A percentile compares a stretch with the other conserved stretches of the same genome.
phyloP scores from a whole-genome alignment of 2,888 invertebrate genomes.

The Drosophila ochracea region DNA sequence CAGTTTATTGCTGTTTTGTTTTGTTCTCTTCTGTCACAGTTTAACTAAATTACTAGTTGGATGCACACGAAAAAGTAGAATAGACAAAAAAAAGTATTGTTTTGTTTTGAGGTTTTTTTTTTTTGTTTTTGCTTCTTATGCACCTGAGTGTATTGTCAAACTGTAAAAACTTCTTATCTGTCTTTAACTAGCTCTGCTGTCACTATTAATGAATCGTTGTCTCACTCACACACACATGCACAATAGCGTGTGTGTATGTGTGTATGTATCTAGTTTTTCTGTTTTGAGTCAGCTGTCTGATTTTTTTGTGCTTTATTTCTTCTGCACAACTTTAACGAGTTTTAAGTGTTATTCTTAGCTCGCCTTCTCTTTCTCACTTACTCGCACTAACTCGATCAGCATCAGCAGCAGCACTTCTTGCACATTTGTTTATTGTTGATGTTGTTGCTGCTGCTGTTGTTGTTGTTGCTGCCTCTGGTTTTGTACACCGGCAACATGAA shows the following conservation, averaged over 20 bases:
- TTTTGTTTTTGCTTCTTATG: constrained; percentile 19
- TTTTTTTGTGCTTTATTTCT: constrained; percentile 63
- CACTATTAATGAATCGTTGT: constrained; percentile 43
- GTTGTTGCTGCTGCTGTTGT: constrained; percentile 31
- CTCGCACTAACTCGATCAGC: constrained; percentile 39
- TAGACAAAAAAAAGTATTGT: neutral
- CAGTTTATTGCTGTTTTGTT: constrained; percentile 40
- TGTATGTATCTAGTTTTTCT: constrained; percentile 52
- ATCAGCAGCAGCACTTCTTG: constrained; percentile 62
- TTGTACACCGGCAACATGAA: constrained; percentile 78
- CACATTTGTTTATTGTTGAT: constrained; percentile 76
- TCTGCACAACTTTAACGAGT: constrained; percentile 78
- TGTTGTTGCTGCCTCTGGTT: constrained; percentile 54
- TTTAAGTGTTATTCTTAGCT: constrained; percentile 69
- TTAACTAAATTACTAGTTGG: constrained; percentile 22
- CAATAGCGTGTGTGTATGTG: constrained; percentile 4
- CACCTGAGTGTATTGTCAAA: constrained; percentile 45
- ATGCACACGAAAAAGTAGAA: constrained; percentile 19
- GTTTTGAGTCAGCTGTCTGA: constrained; percentile 70
- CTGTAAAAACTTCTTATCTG: constrained; percentile 50
- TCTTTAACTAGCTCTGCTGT: constrained; percentile 11
- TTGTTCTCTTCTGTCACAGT: constrained; percentile 13
- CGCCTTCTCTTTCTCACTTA: constrained; percentile 46
- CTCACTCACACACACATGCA: constrained; percentile 8
- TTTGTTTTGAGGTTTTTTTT: neutral